A percentile compares a stretch with the other conserved stretches of the same genome.
Conservation (phyloP, 2,888 invertebrate species). For the Herminia tarsipennalis region DNA sequence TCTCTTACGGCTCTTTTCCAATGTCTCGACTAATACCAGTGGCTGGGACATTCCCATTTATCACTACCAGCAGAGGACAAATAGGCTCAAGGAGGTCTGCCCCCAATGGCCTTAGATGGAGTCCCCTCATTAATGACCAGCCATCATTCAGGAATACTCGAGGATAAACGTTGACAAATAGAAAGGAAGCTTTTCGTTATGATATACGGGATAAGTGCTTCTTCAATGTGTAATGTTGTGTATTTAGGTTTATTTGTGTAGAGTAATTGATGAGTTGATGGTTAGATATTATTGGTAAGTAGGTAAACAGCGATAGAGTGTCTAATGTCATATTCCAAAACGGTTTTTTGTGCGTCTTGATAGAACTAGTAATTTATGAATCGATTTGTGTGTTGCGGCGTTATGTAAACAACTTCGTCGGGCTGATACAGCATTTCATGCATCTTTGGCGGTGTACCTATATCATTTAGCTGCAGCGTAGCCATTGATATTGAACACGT, state of each 20-base stretch:
- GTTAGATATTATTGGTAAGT: not conserved
- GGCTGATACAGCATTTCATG: no score
- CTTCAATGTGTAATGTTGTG: slow-evolving; percentile 31
- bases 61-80: slow-evolving; percentile 69
- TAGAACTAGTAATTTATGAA: no score
- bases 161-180: slow-evolving; percentile 80
- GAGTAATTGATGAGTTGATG: slow-evolving; percentile 26
- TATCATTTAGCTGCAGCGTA: no score
- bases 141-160: slow-evolving; percentile 66
- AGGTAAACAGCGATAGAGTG: no score
- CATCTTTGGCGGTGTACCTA: no score
- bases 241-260: slow-evolving; percentile 12
- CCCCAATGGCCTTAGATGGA: slow-evolving; percentile 72
- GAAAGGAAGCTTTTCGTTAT: slow-evolving; percentile 65
- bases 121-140: slow-evolving; percentile 66
- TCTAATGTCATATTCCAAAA: no score
- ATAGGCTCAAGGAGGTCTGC: slow-evolving; percentile 67
- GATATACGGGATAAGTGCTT: slow-evolving; percentile 62
- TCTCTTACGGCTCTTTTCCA: slow-evolving; percentile 34
- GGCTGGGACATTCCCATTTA: slow-evolving; percentile 66
- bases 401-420: no score
- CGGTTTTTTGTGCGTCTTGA: no score
- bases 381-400: no score
- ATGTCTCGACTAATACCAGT: slow-evolving; percentile 56
- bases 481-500: no score